Evolutionary conservation across 1,140 invertebrate genomes (phyloP).

Genomic region (Diuraphis noxia): DNA sequence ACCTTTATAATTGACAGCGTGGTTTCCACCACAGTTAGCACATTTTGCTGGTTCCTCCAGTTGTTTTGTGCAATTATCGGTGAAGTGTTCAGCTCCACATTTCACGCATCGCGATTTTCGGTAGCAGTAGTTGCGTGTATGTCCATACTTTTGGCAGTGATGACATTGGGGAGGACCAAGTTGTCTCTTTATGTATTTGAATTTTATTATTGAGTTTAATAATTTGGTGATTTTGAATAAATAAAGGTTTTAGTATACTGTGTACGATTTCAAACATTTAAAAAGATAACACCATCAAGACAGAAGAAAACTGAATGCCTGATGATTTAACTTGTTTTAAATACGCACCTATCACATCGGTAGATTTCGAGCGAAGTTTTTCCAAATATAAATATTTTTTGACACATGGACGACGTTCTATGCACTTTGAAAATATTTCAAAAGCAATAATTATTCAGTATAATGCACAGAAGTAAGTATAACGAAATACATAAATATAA

Average conservation of each 20-base stretch:
- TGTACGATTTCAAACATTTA: conserved; percentile 4
- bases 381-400: background rate
- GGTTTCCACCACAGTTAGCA: no score
- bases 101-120: no score
- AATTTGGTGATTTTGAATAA: background rate
- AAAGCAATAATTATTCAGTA: background rate
- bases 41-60: no score
- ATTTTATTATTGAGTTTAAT: no score
- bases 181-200: no score
- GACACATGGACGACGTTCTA: background rate
- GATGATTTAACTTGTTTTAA: background rate
- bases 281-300: background rate
- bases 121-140: no score
- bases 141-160: no score
- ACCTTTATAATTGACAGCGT: no score
- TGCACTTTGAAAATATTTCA: background rate
- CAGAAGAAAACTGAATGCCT: background rate
- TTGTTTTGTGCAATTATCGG: no score
- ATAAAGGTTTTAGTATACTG: background rate
- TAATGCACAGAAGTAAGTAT: background rate
- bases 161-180: no score
- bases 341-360: background rate
- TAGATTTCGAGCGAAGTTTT: background rate
- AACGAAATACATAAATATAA: background rate
- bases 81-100: no score